Base-by-base conservation (phyloP, 23 tunicate species). In the Ciona savignyi region DNA sequence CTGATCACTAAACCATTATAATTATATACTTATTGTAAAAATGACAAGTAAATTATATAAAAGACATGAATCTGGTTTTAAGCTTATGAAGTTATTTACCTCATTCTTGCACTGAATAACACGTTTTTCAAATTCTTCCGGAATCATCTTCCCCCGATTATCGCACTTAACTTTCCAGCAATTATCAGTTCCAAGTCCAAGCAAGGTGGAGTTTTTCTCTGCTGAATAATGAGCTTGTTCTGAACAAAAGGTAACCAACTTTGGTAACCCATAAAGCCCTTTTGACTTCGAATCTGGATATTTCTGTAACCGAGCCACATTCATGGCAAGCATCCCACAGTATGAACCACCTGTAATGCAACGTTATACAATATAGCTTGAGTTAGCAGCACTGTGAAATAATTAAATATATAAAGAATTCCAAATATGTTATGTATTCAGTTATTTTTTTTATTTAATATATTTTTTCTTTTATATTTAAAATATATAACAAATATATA, bases 151-250 rank as follows among this genome's bases (percentile, higher is more conserved):
- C 25, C 93, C 93, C 9, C 73, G 75, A 30, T 61, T 73, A 67
- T 86, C 85, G 60, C 93, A 86, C 72, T 74, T 75, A 51, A 86
- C 81, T 15, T 76, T 21, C 30, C 51, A 11, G 32, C 80, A 74
- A 63, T 80, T 86, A 2, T 70, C 76, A 30, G 32, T 73, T 2
- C 93, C 93, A 30, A 74, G 70, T 62, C 93, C 93, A 0, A 86
- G 73, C 0, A 86, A 73, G 20, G 81, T 77, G 2, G 93, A 73
- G 65, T 80, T 80, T 62, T 86, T 86, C 25, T 66, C 27, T 11
- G 80, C 85, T 4, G 93, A 86, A 75, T 86, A 86, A 75, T 86
- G 93, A 34, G 81, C 79, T 80, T 80, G 93, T 29, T 86, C 80
- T 24, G 80, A 76, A 29, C 80, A 76, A 35, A 83, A 83, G 33